Conservation (phyloP, 2,113 vertebrate species). For the Cyanoramphus novaezelandiae region DNA sequence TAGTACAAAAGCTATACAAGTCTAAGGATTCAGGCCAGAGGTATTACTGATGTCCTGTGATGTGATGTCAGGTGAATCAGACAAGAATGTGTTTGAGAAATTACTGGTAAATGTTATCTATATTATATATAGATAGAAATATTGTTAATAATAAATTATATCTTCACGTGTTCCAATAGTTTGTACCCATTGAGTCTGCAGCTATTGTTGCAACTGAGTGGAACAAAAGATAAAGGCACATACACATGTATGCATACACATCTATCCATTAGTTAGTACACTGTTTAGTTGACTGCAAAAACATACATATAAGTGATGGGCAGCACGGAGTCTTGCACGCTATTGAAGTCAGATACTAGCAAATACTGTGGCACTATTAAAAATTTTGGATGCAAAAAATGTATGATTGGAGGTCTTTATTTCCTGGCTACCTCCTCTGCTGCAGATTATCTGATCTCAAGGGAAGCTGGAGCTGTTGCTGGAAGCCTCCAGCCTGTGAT, state of each 20-base stretch:
- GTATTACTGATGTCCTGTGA: background rate
- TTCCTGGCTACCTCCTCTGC: background rate
- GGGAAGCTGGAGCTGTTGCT: background rate
- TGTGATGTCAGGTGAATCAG: background rate
- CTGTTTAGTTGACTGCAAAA: background rate
- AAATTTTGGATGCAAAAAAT: background rate
- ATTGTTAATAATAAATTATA: background rate
- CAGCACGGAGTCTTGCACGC: background rate
- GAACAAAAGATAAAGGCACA: background rate
- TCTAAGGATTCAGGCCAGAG: background rate
- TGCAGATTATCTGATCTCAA: background rate
- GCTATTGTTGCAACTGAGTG: background rate
- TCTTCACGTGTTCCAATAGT: background rate
- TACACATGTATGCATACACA: background rate
- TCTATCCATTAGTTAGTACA: background rate
- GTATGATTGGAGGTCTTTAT: background rate
- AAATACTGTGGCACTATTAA: background rate
- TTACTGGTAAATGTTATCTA: background rate
- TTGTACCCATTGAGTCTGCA: background rate
- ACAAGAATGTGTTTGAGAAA: background rate
- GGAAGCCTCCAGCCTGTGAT: background rate
- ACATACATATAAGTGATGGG: background rate
- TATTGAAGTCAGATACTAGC: background rate
- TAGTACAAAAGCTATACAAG: background rate
- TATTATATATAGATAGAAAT: background rate